Evolutionary conservation across 2,888 invertebrate species (phyloP), one percentile per base, ranked within the genome.

Genomic region (Acanthacorydalis orientalis): DNA sequence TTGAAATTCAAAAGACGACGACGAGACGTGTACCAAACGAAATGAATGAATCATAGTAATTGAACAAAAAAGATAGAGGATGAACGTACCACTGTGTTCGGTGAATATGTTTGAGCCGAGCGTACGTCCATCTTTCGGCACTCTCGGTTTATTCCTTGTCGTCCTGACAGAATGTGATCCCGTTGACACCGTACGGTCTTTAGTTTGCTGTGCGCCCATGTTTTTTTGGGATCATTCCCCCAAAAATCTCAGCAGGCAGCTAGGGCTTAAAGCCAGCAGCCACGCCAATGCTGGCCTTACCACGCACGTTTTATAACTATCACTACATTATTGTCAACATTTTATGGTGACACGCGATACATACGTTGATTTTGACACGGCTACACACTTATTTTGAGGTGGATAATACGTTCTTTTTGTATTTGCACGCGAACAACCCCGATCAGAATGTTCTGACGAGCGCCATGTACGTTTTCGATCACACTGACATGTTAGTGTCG

Each of bases 191-290:
- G 80, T 78, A 65, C 86, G 80, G 73, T 90, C 90, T 72, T 91
- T 90, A 66, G 85, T 87, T 75, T 88, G 90, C 77, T 90, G 90
- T 64, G 89, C 89, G 68, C 90, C 90, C 90, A 90, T 90, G 60
- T 62, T 64, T 23, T 23, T 23, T 63, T 57, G 65, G 58, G 56
- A 59, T 58, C 58, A 59, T 60, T 59, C 60, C 55, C 55, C 23
- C 23, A 23, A 23, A 23, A 23, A 23, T 23, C 6, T 2, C 23
- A 23, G 23, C 23, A 23, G 23, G 23, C 23, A 23, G 23, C 23
- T 64, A 64, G 58, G 62, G 61, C 59, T 55, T 32, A 54, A 56
- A 56, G 55, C 56, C 56, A 56, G 53, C 55, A 57, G 57, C 59
- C 62, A 59, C 58, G 60, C 60, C 59, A 57, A 56, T 57, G 61